phyloP scores from a whole-genome alignment of 2,797 vertebrate species.

The Tarsius wallacei region DNA sequence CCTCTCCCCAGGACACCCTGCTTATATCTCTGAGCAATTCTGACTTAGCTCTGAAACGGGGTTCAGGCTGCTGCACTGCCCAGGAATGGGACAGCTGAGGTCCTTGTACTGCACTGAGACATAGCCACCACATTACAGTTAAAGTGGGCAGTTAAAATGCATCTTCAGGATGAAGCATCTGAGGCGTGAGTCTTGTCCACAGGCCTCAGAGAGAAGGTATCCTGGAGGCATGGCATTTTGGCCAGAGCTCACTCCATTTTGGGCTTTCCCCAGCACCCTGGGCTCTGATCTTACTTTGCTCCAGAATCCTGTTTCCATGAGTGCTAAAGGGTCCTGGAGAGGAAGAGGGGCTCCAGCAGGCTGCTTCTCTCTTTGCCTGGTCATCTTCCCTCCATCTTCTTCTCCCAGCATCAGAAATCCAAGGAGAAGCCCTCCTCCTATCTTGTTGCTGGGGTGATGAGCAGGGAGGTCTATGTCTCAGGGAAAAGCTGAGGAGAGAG shows the following conservation, averaged over 20 bases:
- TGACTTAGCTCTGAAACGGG: neutral
- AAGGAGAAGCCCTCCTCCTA: neutral
- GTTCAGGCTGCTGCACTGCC: neutral
- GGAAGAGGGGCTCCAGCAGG: neutral
- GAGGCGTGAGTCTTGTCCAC: neutral
- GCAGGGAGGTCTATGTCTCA: neutral
- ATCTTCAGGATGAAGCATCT: neutral
- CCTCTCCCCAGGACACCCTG: neutral
- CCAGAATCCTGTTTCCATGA: neutral
- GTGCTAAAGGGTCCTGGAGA: neutral
- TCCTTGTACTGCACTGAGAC: neutral
- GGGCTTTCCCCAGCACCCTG: neutral
- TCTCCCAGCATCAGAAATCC: neutral
- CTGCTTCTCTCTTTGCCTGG: neutral
- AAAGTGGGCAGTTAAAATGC: neutral
- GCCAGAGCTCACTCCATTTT: neutral
- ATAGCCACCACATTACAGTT: neutral
- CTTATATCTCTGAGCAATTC: neutral
- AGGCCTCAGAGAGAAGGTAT: neutral
- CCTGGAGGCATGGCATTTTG: neutral
- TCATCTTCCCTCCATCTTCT: neutral
- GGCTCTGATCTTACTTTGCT: neutral
- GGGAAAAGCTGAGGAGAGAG: neutral
- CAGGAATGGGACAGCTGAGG: neutral
- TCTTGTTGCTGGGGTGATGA: neutral